Conservation (phyloP, 2,888 invertebrate genomes). For the Scaptomyza cyrtandrae region DNA sequence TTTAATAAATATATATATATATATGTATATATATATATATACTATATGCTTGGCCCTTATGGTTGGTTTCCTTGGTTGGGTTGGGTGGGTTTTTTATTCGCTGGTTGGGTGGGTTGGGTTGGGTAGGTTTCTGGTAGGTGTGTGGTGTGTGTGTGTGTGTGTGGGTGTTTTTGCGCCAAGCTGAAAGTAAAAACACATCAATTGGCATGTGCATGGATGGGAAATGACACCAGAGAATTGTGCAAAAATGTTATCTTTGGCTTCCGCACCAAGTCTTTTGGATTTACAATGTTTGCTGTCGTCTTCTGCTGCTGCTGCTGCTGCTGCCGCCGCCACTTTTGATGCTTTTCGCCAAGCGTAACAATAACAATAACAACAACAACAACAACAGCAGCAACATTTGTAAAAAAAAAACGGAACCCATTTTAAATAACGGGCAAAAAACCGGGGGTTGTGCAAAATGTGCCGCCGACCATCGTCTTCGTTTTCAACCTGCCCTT, state of each 20-base stretch:
- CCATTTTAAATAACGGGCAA: slow-evolving; percentile 76
- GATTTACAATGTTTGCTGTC: slow-evolving; percentile 70
- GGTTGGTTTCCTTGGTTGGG: slow-evolving; percentile 7
- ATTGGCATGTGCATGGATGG: slow-evolving; percentile 82
- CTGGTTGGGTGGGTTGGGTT: slow-evolving; percentile 3
- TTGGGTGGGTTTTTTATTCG: slow-evolving; percentile 1
- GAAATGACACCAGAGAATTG: slow-evolving; percentile 82
- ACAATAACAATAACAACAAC: slow-evolving; percentile 44
- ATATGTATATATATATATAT: neutral
- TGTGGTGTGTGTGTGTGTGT: slow-evolving; percentile 8
- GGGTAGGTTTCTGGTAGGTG: slow-evolving; percentile 10
- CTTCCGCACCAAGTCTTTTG: slow-evolving; percentile 80
- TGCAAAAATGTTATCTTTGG: slow-evolving; percentile 84
- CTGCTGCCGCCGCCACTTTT: neutral
- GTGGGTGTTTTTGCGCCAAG: slow-evolving; percentile 47
- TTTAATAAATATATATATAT: slow-evolving; percentile 12
- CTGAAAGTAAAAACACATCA: slow-evolving; percentile 82
- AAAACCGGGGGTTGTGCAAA: slow-evolving; percentile 63
- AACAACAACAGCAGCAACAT: slow-evolving; percentile 31
- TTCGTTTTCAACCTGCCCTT: slow-evolving; percentile 1
- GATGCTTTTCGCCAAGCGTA: slow-evolving; percentile 53
- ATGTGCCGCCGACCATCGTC: slow-evolving; percentile 70
- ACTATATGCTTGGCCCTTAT: slow-evolving; percentile 24
- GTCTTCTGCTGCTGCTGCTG: slow-evolving; percentile 20
- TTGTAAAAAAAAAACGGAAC: slow-evolving; percentile 56